These are phyloP conservation scores for Taphrorychus bicolor DNA, from an alignment of 2,888 invertebrate genomes.

Conservation along the genomic window DNA sequence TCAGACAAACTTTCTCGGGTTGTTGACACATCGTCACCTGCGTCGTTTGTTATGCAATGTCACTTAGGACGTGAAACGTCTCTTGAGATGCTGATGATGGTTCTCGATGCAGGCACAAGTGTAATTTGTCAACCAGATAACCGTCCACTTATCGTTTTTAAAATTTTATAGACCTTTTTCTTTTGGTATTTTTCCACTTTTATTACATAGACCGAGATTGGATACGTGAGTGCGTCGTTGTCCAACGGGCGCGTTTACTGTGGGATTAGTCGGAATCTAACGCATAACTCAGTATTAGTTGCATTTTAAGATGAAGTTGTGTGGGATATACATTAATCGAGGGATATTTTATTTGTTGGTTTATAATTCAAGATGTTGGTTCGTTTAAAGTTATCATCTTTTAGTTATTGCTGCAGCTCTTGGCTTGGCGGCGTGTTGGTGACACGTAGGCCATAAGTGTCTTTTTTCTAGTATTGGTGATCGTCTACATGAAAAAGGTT, in stretches of 20 bases:
- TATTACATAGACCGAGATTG: not conserved
- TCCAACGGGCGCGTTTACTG: not conserved
- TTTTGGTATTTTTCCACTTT: not conserved
- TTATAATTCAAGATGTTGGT: not conserved
- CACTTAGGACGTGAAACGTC: not conserved
- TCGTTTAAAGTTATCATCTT: no score
- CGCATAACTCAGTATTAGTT: constrained; percentile 3
- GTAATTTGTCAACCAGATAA: constrained; percentile 31
- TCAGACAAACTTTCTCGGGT: constrained; percentile 1
- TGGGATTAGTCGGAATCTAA: not conserved
- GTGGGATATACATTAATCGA: not conserved
- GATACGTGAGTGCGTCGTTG: no score
- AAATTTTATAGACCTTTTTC: constrained; percentile 10
- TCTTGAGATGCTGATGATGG: constrained; percentile 1
- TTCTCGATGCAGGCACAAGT: constrained; percentile 7
- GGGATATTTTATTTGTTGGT: not conserved
- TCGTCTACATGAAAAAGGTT: no score
- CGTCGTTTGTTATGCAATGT: not conserved
- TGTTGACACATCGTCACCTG: constrained; percentile 1
- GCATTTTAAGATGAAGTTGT: not conserved
- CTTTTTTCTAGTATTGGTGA: no score
- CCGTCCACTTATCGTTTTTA: constrained; percentile 17
- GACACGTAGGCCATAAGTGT: no score
- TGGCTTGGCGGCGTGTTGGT: no score
- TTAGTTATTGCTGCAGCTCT: no score